Conservation (phyloP, 1,140 invertebrate genomes). For the Bombus difficillimus region DNA sequence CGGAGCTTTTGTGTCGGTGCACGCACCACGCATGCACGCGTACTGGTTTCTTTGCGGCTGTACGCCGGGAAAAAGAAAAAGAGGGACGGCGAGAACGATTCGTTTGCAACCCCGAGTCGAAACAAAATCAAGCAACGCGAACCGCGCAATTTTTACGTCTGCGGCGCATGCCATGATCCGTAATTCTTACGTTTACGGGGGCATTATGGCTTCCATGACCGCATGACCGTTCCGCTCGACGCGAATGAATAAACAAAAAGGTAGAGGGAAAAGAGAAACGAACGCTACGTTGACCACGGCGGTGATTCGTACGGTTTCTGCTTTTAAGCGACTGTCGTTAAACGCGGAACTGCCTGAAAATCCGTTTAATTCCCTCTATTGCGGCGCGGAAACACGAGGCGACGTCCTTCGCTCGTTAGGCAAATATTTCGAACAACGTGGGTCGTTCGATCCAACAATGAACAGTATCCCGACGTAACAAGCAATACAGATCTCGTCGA, state of each 20-base stretch:
- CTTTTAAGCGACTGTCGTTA: conserved; percentile 18
- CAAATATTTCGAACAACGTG: conserved; percentile 22
- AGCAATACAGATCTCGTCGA: conserved; percentile 15
- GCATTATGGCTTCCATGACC: background rate
- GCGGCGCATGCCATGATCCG: background rate
- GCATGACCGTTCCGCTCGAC: background rate
- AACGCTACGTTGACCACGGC: background rate
- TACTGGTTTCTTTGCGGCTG: background rate
- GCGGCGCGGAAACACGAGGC: background rate
- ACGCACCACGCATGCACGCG: background rate
- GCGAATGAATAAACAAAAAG: background rate
- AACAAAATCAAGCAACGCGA: conserved; percentile 21
- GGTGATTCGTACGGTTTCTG: background rate
- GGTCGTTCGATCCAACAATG: background rate
- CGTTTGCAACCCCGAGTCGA: background rate
- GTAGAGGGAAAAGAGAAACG: background rate
- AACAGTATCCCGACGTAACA: background rate
- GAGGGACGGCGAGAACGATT: background rate
- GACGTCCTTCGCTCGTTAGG: conserved; percentile 16
- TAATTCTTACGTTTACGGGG: conserved; percentile 27
- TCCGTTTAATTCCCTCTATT: background rate
- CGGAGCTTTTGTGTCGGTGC: background rate
- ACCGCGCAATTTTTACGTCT: background rate
- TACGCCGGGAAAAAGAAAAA: too few species aligned
- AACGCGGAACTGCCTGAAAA: conserved; percentile 24